Evolutionary conservation across 2,888 invertebrate species (phyloP), one percentile per base, ranked within the genome.

Genomic region (Cerastis leucographa): DNA sequence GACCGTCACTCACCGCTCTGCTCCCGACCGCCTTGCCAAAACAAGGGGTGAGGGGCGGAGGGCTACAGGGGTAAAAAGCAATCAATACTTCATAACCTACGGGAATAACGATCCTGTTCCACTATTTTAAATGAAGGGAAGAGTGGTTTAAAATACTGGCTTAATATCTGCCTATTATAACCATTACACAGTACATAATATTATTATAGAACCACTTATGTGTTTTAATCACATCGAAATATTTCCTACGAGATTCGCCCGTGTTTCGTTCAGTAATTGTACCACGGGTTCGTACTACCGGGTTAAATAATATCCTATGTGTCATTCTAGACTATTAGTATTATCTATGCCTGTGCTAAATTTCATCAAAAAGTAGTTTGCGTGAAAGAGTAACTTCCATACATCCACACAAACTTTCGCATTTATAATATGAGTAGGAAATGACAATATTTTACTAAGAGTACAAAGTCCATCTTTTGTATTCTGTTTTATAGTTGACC

Each of bases 61-160:
- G 65, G 71, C 71, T 35, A 56, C 65, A 8, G 4, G 42, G 64
- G 71, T 59, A 46, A 59, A 70, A 69, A 76, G 54, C 12, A 84
- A 84, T 84, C 84, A 85, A 84, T 85, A 84, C 84, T 84, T 84
- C 71, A 83, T 84, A 83, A 72, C 76, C 14, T 70, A 40, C 42
- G 17, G 44, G 42, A 35, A 19, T 67, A 66, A 74, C 62, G 61
- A 70, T 42, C 64, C 71, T 35, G 17, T 59, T 56, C 64, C 56
- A 49, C 46, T 72, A n/a, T 71, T 61, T 19, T 12, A 59, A 73
- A 70, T 42, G n/a, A 7, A 74, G 4, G 25, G 40, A 61, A 29
- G 2, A 29, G 19, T 22, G 8, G 29, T 59, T 56, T 40, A 40
- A 74, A 56, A 12, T 74, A 62, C 22, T 22, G 29, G 19, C 22